Evolutionary conservation across 2,888 invertebrate species (phyloP).

Genomic region (Dryocosmus kuriphilus): DNA sequence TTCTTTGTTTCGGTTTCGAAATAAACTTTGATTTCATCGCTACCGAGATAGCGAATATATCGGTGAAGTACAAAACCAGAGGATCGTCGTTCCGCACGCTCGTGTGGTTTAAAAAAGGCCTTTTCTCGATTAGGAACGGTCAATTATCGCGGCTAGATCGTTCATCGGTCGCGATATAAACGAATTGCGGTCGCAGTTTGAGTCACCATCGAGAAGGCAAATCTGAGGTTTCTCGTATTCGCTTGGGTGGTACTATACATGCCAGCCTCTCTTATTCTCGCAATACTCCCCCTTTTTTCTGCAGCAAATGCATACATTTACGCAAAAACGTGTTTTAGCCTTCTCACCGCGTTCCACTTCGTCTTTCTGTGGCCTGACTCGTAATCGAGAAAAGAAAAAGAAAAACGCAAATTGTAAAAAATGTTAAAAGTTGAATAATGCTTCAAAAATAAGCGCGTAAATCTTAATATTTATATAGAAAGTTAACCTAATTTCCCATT

Average conservation of each 20-base stretch:
- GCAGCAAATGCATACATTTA: constrained; percentile 25
- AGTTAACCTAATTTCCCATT: not conserved
- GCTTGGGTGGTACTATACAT: constrained; percentile 25
- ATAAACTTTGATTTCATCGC: no score
- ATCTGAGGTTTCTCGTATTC: constrained; percentile 30
- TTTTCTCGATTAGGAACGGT: constrained; percentile 8
- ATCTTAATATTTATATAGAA: no score
- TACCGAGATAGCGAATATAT: not conserved
- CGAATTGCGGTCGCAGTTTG: constrained; percentile 28
- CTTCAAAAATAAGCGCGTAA: no score
- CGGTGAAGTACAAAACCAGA: not conserved
- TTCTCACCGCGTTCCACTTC: constrained; percentile 32
- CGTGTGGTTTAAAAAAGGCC: no score
- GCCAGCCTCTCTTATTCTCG: constrained; percentile 21
- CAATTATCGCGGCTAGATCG: constrained; percentile 6
- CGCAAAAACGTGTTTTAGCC: constrained; percentile 35
- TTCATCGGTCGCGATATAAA: constrained; percentile 4
- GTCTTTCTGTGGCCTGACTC: constrained; percentile 14
- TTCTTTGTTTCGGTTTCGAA: no score
- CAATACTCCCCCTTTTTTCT: constrained; percentile 1
- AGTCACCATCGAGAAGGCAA: constrained; percentile 13
- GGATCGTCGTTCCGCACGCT: no score
- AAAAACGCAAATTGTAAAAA: not conserved
- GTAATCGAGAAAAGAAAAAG: not conserved
- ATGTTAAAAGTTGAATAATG: not conserved